Evolutionary conservation across 2,113 vertebrate species (phyloP), one percentile per base, ranked within the genome.

Genomic region (Tapirus terrestris): DNA sequence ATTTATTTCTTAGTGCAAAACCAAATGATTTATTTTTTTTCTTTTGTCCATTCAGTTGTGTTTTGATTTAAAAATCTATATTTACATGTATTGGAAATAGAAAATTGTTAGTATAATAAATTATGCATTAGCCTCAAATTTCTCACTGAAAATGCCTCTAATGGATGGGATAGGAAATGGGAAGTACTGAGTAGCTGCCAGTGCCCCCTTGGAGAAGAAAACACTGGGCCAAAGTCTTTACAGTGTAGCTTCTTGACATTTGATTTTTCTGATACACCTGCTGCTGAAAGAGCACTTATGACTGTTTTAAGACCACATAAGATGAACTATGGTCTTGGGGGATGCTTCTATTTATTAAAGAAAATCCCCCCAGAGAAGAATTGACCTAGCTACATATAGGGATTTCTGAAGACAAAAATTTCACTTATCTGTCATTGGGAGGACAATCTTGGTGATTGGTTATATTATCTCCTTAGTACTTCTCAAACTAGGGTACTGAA

Each of bases 271-370:
- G 79, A 79, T 51, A 96, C 70, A 29, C 90, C 58, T 94, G 58
- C 83, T 96, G 56, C n/a, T 97, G 77, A 39, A 97, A 96, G 61
- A 95, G 48, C 72, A 36, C 94, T 91, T 92, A 95, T 83, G 94
- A 77, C 9, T 96, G 61, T 43, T 94, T 67, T 43, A 97, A 91
- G 94, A 92, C 94, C 93, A 29, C 43, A 5, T 98, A 94, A 95
- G 93, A 93, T 43, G 75, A 94, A 76, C 91, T 86, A 16, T 89
- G 76, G 43, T 95, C 36, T 16, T 97, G 97, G 1, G 29, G 16
- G 31, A 97, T 88, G 48, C 21, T 63, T 83, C 16, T 43, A 20
- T 91, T 93, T 76, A 91, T 45, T 39, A 76, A 77, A 95, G 86
- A 31, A 88, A 82, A 85, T 43, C 67, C 16, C 16, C 2, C 4